Evolutionary conservation across 2,113 vertebrate genomes (phyloP).

Genomic region (Anser cygnoides): DNA sequence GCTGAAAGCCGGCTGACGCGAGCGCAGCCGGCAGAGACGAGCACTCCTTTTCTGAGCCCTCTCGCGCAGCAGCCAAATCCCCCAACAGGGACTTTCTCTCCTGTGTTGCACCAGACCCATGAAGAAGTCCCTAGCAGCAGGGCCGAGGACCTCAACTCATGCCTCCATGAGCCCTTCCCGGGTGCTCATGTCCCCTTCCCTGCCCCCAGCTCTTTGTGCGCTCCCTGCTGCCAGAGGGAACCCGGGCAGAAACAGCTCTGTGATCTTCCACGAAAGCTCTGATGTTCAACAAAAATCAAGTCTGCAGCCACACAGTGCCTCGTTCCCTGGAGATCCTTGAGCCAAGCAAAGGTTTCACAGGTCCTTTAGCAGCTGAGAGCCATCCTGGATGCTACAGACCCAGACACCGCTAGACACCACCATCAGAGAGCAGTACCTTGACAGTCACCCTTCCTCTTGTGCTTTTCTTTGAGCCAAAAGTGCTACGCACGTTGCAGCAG

Average conservation of each 20-base stretch:
- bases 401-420: neutral
- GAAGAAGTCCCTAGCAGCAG: neutral
- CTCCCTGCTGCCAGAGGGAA: neutral
- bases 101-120: neutral
- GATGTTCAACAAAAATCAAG: neutral
- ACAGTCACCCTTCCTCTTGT: neutral
- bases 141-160: rapidly evolving
- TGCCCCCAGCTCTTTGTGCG: neutral
- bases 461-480: neutral
- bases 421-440: neutral
- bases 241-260: neutral
- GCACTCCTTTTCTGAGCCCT: neutral
- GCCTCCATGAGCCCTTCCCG: neutral
- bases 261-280: neutral
- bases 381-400: neutral
- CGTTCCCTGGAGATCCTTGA: neutral
- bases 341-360: neutral
- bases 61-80: neutral
- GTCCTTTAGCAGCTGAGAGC: neutral
- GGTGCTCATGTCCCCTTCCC: neutral
- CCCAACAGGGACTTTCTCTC: neutral
- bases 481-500: neutral
- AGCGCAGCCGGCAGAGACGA: neutral
- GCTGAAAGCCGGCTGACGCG: neutral
- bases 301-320: neutral